Evolutionary conservation across 2,888 invertebrate genomes (phyloP).

Genomic region (Eupeodes luniger): DNA sequence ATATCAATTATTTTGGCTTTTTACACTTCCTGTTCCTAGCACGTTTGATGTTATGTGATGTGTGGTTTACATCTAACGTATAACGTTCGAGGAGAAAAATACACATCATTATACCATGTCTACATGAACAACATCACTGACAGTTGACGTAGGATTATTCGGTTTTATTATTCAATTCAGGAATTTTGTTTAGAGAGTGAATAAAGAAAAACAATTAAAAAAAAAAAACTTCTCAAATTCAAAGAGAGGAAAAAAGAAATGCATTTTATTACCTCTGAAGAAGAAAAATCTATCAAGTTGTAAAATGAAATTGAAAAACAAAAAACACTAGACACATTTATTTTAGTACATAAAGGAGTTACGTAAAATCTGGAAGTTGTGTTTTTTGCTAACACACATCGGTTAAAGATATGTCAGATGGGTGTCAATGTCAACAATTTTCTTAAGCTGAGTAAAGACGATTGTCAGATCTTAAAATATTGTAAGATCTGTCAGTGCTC

Average conservation of each 20-base stretch:
- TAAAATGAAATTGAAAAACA: too few species aligned
- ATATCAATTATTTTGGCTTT: slow-evolving; percentile 8
- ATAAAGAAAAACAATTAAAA: not conserved
- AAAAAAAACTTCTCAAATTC: not conserved
- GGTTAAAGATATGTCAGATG: too few species aligned
- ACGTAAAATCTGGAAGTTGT: too few species aligned
- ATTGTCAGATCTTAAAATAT: too few species aligned
- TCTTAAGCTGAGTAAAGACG: too few species aligned
- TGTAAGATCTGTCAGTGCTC: too few species aligned
- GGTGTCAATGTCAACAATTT: too few species aligned
- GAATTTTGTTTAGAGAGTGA: slow-evolving; percentile 23
- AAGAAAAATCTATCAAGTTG: not conserved
- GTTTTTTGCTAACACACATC: too few species aligned
- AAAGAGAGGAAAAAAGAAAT: not conserved
- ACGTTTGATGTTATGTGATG: slow-evolving; percentile 42
- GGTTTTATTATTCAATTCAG: slow-evolving; percentile 19
- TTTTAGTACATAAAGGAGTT: too few species aligned
- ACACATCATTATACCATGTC: not conserved
- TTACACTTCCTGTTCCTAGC: slow-evolving; percentile 58
- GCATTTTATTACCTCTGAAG: not conserved
- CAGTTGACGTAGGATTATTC: slow-evolving; percentile 38
- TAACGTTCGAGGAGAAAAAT: slow-evolving; percentile 33
- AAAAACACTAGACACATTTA: too few species aligned
- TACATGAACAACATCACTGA: not conserved
- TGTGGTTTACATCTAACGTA: slow-evolving; percentile 48